Conservation (phyloP, 2,113 vertebrate genomes). For the Syngnathus scovelli region DNA sequence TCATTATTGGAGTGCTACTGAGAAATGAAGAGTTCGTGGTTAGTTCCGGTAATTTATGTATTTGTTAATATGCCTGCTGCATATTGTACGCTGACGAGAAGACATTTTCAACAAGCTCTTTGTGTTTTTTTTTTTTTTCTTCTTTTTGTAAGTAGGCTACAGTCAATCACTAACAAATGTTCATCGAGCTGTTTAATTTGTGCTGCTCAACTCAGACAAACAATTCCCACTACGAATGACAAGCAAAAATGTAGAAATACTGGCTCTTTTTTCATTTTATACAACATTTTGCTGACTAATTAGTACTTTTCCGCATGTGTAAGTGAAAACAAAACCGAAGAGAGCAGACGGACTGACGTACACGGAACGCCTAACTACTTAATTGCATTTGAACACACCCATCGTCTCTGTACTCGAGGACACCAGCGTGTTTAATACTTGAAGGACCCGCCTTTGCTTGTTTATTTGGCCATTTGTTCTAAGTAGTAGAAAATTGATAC, state of each 20-base stretch:
- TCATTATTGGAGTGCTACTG: slow-evolving; percentile 34
- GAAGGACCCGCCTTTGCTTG: slow-evolving; percentile 70
- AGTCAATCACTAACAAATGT: background rate
- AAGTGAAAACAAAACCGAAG: slow-evolving; percentile 31
- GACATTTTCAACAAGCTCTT: slow-evolving; percentile 43
- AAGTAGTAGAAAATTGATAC: slow-evolving; percentile 61
- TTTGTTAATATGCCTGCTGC: slow-evolving; percentile 39
- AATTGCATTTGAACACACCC: background rate
- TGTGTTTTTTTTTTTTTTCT: slow-evolving; percentile 13
- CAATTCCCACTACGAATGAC: background rate
- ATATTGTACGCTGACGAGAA: slow-evolving; percentile 30
- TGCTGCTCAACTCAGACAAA: background rate
- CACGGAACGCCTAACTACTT: slow-evolving; percentile 25
- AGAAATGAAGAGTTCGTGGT: slow-evolving; percentile 46
- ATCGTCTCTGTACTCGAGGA: slow-evolving; percentile 43
- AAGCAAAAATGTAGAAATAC: slow-evolving; percentile 46
- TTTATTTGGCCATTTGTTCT: slow-evolving; percentile 64
- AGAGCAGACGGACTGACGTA: slow-evolving; percentile 27
- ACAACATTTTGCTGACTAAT: slow-evolving; percentile 21
- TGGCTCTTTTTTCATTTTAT: slow-evolving; percentile 52
- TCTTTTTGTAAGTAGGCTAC: background rate
- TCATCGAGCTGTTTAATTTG: background rate
- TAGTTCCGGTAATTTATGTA: slow-evolving; percentile 56
- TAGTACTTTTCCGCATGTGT: slow-evolving; percentile 22
- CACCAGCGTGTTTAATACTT: slow-evolving; percentile 56